Conservation (phyloP, 2,888 invertebrate genomes). For the Hypomecis punctinalis region DNA sequence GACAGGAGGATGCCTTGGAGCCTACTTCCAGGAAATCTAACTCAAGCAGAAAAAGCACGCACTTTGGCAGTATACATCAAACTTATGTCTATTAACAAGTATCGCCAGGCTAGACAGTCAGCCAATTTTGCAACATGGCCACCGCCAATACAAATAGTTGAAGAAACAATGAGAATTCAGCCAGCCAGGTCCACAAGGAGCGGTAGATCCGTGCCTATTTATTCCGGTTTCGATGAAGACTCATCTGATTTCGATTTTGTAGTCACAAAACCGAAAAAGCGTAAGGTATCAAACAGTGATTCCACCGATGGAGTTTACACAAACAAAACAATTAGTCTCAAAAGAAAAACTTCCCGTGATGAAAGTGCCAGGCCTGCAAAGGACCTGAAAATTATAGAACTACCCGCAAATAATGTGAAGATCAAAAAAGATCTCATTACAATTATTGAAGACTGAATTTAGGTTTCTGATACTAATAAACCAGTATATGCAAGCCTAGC, state of each 20-base stretch:
- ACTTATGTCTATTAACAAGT: slow-evolving; percentile 75
- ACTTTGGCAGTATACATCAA: slow-evolving; percentile 76
- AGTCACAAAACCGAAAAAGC: slow-evolving; percentile 70
- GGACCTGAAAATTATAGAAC: slow-evolving; percentile 60
- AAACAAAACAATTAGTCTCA: slow-evolving; percentile 71
- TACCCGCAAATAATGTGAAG: slow-evolving; percentile 53
- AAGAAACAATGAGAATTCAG: slow-evolving; percentile 69
- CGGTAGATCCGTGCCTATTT: slow-evolving; percentile 74
- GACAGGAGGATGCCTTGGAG: slow-evolving; percentile 81
- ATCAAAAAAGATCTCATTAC: slow-evolving; percentile 58
- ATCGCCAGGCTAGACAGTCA: slow-evolving; percentile 72
- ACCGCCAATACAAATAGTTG: slow-evolving; percentile 74
- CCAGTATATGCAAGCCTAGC: too few relatives aligned
- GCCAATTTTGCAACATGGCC: slow-evolving; percentile 73
- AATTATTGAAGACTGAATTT: slow-evolving; percentile 65
- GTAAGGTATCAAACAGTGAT: slow-evolving; percentile 71
- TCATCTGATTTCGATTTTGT: slow-evolving; percentile 75
- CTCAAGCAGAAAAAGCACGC: slow-evolving; percentile 72
- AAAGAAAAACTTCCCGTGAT: slow-evolving; percentile 73
- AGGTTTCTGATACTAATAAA: slow-evolving; percentile 24
- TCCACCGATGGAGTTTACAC: slow-evolving; percentile 59
- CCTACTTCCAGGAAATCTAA: slow-evolving; percentile 65
- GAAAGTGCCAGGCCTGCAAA: slow-evolving; percentile 65
- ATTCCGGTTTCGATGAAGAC: slow-evolving; percentile 78
- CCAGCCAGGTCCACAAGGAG: slow-evolving; percentile 75